Evolutionary conservation across 2,888 invertebrate genomes (phyloP).

Genomic region (Monochamus alternatus): DNA sequence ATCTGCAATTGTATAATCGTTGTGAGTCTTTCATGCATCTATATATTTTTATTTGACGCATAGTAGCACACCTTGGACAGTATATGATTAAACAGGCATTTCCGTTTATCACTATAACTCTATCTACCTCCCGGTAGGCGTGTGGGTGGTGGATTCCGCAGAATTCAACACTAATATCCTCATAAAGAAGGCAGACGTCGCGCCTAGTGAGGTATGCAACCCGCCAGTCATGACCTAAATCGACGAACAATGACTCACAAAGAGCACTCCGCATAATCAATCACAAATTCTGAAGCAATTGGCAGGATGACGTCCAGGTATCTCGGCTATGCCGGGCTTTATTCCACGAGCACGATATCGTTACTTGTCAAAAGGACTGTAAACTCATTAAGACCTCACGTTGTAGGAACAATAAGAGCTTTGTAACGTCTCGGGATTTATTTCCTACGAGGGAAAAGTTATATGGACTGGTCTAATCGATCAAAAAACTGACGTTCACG

Average conservation of each 20-base stretch:
- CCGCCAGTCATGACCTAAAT: conserved; percentile 2
- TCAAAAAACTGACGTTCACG: background rate
- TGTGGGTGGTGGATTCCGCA: background rate
- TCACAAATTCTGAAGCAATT: conserved; percentile 16
- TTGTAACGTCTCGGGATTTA: conserved; percentile 38
- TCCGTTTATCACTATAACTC: background rate
- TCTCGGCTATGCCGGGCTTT: background rate
- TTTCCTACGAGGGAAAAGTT: conserved; percentile 14
- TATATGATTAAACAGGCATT: too few relatives aligned
- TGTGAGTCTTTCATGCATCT: too few relatives aligned
- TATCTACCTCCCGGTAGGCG: background rate
- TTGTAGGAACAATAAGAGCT: conserved; percentile 46
- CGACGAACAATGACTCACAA: conserved; percentile 21
- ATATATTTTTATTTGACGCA: too few relatives aligned
- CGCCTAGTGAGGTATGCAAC: conserved; percentile 8
- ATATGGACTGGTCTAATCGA: background rate
- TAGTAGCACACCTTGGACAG: too few relatives aligned
- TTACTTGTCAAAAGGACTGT: conserved; percentile 44
- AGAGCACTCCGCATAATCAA: conserved; percentile 7
- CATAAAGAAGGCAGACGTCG: background rate
- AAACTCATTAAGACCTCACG: conserved; percentile 44
- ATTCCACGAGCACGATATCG: conserved; percentile 42
- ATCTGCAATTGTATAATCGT: too few relatives aligned
- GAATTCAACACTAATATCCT: background rate
- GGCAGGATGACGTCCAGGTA: conserved; percentile 18